Base-by-base conservation (phyloP, 2,888 invertebrate species). In the Biston stratarius region DNA sequence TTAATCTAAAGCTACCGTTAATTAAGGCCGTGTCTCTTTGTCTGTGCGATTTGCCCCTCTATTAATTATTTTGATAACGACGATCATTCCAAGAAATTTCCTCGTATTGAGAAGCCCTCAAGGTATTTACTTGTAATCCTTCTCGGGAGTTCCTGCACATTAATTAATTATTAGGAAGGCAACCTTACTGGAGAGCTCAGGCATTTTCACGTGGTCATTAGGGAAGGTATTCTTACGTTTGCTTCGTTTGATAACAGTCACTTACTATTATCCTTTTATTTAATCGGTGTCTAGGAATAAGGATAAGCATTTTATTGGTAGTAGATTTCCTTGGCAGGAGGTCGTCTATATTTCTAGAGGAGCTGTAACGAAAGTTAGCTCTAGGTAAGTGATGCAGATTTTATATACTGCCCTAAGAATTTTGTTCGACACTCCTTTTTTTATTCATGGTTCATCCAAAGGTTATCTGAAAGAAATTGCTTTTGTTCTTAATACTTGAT, bases 41-140 rank as follows among this genome's bases (percentile, higher is more conserved):
- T 67, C 73, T 67, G 69, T 69, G 67, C 53, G 71, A 67, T 55
- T 52, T 72, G 65, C 57, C 65, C 61, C 68, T 66, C 59, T 69
- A 64, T 77, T 75, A 75, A 77, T 78, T 77, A 73, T 79, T 76
- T 76, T 74, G 70, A 69, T 76, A 75, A 73, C 74, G 69, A 71
- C 73, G 72, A 79, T 79, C 71, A 79, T 79, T 72, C 63, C 53
- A 48, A 68, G 55, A 67, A 65, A 68, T 68, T 64, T 40, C 67
- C 64, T 61, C 56, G 67, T 49, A 67, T 61, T 69, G 61, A 45
- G 67, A 71, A 71, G 72, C 69, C 69, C 66, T 74, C 69, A 67
- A 70, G 61, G 64, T 65, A 71, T 77, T 74, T 71, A 71, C 72
- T 51, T 70, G 74, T 81, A 78, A 80, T 79, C 77, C 73, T 71